Base-by-base conservation (phyloP, 2,113 vertebrate species). In the Anarrhichthys ocellatus region DNA sequence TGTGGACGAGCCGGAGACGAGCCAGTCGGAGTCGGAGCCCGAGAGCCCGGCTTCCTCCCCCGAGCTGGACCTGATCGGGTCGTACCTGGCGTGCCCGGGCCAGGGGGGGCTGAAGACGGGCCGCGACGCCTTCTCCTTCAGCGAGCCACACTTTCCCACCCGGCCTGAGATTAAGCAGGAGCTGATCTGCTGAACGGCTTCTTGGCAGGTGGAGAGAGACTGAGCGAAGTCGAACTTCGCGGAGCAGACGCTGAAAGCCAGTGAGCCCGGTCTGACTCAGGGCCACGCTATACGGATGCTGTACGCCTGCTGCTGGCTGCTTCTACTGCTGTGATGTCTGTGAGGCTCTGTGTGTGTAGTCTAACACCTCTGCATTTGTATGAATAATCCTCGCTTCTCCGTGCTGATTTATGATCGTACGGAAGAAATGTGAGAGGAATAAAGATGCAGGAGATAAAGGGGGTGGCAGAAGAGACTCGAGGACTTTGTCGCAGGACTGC, bases 161-260 rank as follows among this genome's bases (percentile, higher is more conserved):
- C 88, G 91, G 3, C 85, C 93, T 0, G 95, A 96, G 75, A 96
- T 96, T 22, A 90, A 95, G 88, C 95, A 94, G 65, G 95, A 95
- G 85, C 85, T 96, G 61, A 94, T 96, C 82, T 96, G 94, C 90
- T 96, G 92, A 95, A 36, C 24, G 40, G 38, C 1, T 14, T 9
- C 36, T 75, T 7, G 11, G 4, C 34, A 24, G 65, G 61, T 27
- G 48, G 72, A 63, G 36, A 79, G 36, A 64, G 70, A 82, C 24
- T 44, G 27, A 8, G 17, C 2, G 5, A 59, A 63, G 59, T 62
- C 0, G 5, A 67, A 73, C 70, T 84, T 34, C 62, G 17, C 1
- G 10, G 73, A 74, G 73, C 68, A 40, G 84, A 88, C 1, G 32
- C 74, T 69, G 80, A 70, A 34, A 80, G 69, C 82, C 77, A 63